These are phyloP conservation scores for Pedetes capensis DNA, from an alignment of 2,113 vertebrate genomes.

Conservation along the genomic window DNA sequence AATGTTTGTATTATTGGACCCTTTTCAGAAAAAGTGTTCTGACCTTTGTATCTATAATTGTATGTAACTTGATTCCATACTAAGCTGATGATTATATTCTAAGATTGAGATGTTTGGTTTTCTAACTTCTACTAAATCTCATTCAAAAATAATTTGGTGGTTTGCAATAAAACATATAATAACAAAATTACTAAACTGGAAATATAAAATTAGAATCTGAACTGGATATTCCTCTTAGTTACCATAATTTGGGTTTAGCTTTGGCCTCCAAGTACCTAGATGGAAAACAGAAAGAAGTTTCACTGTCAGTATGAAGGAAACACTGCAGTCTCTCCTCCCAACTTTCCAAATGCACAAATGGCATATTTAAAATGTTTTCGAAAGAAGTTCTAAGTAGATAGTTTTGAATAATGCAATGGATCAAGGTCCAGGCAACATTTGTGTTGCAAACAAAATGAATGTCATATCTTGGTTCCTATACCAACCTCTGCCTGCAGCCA, in stretches of 20 bases:
- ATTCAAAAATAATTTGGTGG: constrained; percentile 8
- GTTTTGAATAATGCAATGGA: not conserved
- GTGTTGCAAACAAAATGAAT: not conserved
- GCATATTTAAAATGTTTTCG: not conserved
- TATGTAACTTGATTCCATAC: not conserved
- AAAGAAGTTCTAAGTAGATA: not conserved
- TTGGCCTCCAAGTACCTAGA: not conserved
- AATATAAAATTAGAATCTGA: not conserved
- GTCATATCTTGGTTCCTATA: not conserved
- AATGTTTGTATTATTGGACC: not conserved
- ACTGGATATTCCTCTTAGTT: not conserved
- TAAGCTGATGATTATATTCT: not conserved
- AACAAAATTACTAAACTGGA: not conserved
- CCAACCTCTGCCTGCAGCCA: too few species aligned
- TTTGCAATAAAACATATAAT: not conserved
- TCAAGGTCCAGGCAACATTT: not conserved
- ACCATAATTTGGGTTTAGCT: not conserved
- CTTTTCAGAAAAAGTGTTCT: not conserved
- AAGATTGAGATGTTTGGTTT: not conserved
- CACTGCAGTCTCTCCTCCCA: not conserved
- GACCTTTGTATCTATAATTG: not conserved
- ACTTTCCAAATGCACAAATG: not conserved
- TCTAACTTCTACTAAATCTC: not conserved
- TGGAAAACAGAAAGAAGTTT: not conserved
- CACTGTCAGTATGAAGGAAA: not conserved